Conservation (phyloP, 2,797 vertebrate species). For the Protonibea diacanthus region DNA sequence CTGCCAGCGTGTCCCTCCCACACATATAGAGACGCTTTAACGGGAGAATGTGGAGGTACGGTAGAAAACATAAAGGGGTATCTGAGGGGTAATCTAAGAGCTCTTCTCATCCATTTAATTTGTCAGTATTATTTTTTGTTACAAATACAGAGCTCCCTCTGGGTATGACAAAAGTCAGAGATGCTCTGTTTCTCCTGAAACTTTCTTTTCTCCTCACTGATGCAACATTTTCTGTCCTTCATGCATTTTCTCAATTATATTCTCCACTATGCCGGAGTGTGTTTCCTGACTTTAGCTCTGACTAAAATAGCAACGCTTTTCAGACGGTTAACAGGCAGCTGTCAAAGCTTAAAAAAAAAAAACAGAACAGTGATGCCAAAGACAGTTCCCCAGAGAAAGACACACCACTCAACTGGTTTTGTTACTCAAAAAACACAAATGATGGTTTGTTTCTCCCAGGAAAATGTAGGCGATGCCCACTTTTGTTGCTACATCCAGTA, state of each 20-base stretch:
- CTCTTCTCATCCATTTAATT: background rate
- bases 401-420: constrained; percentile 46
- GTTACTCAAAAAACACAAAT: constrained; percentile 59
- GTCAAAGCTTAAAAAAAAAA: constrained; percentile 73
- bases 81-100: background rate
- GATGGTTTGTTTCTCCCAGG: constrained; percentile 45
- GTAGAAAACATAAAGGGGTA: background rate
- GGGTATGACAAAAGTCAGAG: constrained; percentile 29
- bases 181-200: constrained; percentile 22
- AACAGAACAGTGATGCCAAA: constrained; percentile 58
- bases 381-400: constrained; percentile 67
- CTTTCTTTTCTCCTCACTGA: constrained; percentile 14
- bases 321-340: constrained; percentile 76
- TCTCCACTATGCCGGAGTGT: constrained; percentile 53
- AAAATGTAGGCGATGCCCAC: constrained; percentile 51
- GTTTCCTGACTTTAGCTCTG: constrained; percentile 58
- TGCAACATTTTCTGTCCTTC: constrained; percentile 47
- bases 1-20: constrained; percentile 84
- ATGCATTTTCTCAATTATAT: constrained; percentile 53
- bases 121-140: constrained; percentile 2
- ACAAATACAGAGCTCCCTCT: constrained; percentile 3
- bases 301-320: constrained; percentile 72
- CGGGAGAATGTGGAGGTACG: constrained; percentile 87
- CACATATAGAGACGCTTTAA: constrained; percentile 82
- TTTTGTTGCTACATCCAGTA: constrained; percentile 48